Evolutionary conservation across 1,140 invertebrate genomes (phyloP).

Genomic region (Bombus vancouverensis): DNA sequence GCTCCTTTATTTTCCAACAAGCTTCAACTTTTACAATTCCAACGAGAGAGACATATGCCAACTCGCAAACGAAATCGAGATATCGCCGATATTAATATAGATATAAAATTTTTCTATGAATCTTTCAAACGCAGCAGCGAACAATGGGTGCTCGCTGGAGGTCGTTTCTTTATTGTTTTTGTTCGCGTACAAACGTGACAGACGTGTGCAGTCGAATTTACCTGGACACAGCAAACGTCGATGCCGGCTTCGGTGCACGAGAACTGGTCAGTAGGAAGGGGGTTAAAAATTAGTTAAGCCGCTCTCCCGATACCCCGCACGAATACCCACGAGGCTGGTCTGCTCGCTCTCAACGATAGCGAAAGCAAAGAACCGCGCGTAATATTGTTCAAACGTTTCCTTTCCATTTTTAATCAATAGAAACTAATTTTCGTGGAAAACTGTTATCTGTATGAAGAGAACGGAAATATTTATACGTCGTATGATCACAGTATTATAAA

Average conservation of each 20-base stretch:
- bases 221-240: constrained; percentile 19
- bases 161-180: constrained; percentile 38
- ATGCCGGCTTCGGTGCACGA: constrained; percentile 1
- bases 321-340: constrained; percentile 20
- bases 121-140: not conserved
- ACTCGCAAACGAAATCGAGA: not conserved
- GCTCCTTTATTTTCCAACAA: not conserved
- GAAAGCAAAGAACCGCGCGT: constrained; percentile 14
- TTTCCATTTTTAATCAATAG: not conserved
- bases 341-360: constrained; percentile 31
- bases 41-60: not conserved
- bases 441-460: not conserved
- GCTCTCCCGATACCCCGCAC: constrained; percentile 14
- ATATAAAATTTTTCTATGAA: not conserved
- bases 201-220: constrained; percentile 47
- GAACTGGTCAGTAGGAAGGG: constrained; percentile 21
- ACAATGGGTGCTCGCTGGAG: not conserved
- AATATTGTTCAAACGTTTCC: constrained; percentile 29
- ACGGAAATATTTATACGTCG: not conserved
- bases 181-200: constrained; percentile 24
- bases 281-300: constrained; percentile 61
- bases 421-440: not conserved
- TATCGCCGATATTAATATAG: not conserved
- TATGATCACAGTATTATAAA: too few relatives aligned
- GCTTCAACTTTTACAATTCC: not conserved